Percentiles rank a stretch among this genome's conserved stretches.
phyloP scores from a whole-genome alignment of 2,797 vertebrate genomes.

The Sebastes cheni region DNA sequence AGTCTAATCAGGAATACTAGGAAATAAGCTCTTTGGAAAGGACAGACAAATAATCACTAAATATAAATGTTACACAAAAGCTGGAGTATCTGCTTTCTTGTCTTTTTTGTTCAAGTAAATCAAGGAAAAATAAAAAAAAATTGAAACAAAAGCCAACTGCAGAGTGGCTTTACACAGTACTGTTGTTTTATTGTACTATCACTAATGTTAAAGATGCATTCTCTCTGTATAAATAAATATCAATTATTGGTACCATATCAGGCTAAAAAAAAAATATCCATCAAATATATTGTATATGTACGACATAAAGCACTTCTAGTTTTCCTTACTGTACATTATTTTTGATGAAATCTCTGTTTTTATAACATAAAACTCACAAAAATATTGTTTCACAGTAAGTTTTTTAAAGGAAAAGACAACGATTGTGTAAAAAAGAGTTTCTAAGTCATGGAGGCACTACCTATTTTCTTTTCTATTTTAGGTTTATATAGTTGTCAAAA shows the following conservation, averaged over 20 bases:
- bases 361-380: not conserved
- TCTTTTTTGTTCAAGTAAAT: not conserved
- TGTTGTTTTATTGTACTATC: not conserved
- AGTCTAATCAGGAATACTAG: slow-evolving; percentile 33
- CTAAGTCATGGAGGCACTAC: not conserved
- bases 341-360: not conserved
- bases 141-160: not conserved
- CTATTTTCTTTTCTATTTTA: not conserved
- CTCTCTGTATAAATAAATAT: not conserved
- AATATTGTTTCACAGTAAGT: not conserved
- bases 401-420: not conserved
- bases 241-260: not conserved
- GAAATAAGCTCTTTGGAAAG: slow-evolving; percentile 36
- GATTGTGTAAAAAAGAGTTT: not conserved
- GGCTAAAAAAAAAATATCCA: not conserved
- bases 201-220: not conserved
- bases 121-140: not conserved
- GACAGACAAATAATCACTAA: slow-evolving; percentile 25
- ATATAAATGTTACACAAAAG: slow-evolving; percentile 11
- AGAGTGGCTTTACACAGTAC: not conserved
- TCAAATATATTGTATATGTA: not conserved
- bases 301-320: not conserved
- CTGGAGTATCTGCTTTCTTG: not conserved
- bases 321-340: not conserved
- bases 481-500: not conserved